These are phyloP conservation scores for Aleiodes alternator DNA, from an alignment of 2,888 invertebrate genomes.

Conservation along the genomic window DNA sequence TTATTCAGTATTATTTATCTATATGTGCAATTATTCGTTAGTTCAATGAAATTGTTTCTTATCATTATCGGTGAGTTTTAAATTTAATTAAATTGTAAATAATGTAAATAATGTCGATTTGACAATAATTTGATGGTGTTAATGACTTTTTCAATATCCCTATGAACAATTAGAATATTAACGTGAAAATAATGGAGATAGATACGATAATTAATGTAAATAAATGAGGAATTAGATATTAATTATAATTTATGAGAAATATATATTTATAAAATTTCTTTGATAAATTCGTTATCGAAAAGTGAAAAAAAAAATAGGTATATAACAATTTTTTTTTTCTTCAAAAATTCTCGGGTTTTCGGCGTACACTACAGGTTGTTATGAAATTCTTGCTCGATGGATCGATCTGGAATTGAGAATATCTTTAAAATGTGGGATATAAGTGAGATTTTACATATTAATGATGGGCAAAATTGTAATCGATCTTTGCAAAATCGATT, in stretches of 20 bases:
- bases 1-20: conserved; percentile 15
- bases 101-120: background rate
- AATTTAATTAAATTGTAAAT: conserved; percentile 24
- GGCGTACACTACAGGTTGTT: background rate
- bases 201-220: conserved; percentile 5
- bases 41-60: background rate
- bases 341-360: background rate
- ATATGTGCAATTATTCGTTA: background rate
- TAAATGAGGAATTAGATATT: background rate
- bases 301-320: background rate
- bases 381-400: conserved; percentile 1
- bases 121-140: too few relatives aligned
- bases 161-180: too few relatives aligned
- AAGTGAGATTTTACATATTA: too few relatives aligned
- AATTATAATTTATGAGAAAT: too few relatives aligned
- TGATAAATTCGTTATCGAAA: background rate
- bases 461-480: too few relatives aligned
- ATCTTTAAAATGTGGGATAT: background rate
- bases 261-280: too few relatives aligned
- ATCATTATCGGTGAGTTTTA: background rate
- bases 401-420: background rate
- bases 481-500: too few relatives aligned
- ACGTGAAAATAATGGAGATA: too few relatives aligned
- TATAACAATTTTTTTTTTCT: background rate
- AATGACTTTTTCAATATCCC: too few relatives aligned